These are phyloP conservation scores for Sorex fumeus DNA, from an alignment of 2,113 vertebrate species.

Conservation along the genomic window DNA sequence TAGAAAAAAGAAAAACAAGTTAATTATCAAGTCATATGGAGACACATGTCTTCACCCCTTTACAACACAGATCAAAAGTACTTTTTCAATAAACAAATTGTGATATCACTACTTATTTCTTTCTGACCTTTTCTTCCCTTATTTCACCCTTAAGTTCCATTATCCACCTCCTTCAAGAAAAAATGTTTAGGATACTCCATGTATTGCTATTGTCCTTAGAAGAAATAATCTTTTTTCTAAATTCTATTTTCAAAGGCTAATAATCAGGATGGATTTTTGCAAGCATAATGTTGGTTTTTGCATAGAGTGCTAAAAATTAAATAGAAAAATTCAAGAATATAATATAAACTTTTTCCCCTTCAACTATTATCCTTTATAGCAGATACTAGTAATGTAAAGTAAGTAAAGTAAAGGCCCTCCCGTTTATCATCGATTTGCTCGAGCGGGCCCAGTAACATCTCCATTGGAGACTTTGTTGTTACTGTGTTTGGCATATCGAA, in stretches of 20 bases:
- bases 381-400: not conserved
- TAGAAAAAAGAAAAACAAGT: not conserved
- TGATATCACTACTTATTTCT: not conserved
- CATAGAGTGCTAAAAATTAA: not conserved
- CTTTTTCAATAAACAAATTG: not conserved
- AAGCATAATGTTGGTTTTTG: not conserved
- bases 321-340: not conserved
- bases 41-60: not conserved
- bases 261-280: not conserved
- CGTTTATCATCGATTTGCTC: too few species aligned
- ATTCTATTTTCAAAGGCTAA: not conserved
- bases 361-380: not conserved
- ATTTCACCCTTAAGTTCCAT: not conserved
- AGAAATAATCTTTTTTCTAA: constrained; percentile 40
- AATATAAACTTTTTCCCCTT: not conserved
- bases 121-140: not conserved
- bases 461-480: too few species aligned
- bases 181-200: not conserved
- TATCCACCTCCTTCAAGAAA: not conserved
- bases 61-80: not conserved
- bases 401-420: too few species aligned
- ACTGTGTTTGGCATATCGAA: too few species aligned
- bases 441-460: too few species aligned
- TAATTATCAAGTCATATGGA: not conserved
- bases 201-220: not conserved